Evolutionary conservation across 2,797 vertebrate species (phyloP), one percentile per base, ranked within the genome.

Genomic region (Scomberomorus guttatus): DNA sequence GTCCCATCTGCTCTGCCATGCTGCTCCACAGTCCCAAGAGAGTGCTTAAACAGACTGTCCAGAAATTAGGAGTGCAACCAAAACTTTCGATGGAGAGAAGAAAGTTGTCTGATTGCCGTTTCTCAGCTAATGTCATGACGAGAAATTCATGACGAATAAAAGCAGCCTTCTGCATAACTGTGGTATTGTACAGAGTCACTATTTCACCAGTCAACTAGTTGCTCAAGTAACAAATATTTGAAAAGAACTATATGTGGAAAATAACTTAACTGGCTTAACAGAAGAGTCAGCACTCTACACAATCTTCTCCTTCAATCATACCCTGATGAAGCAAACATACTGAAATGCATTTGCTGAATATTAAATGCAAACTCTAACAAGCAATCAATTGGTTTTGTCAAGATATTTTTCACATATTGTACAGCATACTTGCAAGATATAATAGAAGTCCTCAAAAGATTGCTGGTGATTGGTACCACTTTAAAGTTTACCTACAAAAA

Each of bases 21-120:
- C 89, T 88, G 84, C 76, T 34, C 56, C 8, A 13, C 18, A 1
- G 22, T 82, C 92, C 87, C 91, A 70, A 56, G 88, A 82, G 89
- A 79, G 87, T 51, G 81, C 86, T 93, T 93, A 93, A 93, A 89
- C 92, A 92, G 92, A 93, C 88, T 87, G 89, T 90, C 81, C 86
- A 73, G 87, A 92, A 87, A 88, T 91, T 85, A 91, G 80, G 64
- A 84, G 74, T 17, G 81, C 84, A 86, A 77, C 75, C 64, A 65
- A 79, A 87, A 85, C 77, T 80, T 65, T 32, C 3, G 12, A 32
- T 44, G 51, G 61, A 75, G 79, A 55, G 15, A 24, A 65, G 32
- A 79, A 80, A 60, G 65, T 81, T 72, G 42, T 34, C 39, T 6
- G 22, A 72, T 2, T 62, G 48, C 32, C 44, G 48, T 72, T 84